These are phyloP conservation scores for Actinernus sp. DNA, from an alignment of 92 coral and sea anemone genomes.

Conservation along the genomic window DNA sequence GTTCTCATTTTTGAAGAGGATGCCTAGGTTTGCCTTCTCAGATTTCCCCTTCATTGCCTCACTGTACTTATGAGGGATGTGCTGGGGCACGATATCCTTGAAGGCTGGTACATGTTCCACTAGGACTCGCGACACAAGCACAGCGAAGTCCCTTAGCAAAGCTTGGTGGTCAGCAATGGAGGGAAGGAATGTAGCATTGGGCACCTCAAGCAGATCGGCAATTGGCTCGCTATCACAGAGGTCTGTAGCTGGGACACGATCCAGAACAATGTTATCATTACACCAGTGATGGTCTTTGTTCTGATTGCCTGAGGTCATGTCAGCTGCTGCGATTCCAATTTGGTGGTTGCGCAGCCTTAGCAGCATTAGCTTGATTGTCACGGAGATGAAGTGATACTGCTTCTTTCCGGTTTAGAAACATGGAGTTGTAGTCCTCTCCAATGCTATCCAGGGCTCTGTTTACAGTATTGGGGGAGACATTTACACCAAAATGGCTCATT, in stretches of 20 bases:
- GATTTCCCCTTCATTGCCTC: conserved; percentile 29
- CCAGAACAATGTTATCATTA: conserved; percentile 39
- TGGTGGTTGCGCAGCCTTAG: conserved; percentile 47
- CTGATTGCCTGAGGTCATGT: conserved; percentile 71
- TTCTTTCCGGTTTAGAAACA: conserved; percentile 8
- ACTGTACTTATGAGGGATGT: conserved; percentile 49
- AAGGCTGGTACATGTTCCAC: conserved; percentile 37
- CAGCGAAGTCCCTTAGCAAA: conserved; percentile 19
- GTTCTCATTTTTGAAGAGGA: conserved; percentile 69
- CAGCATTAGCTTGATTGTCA: background rate
- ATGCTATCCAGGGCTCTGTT: conserved; percentile 52
- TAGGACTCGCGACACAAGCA: conserved; percentile 53
- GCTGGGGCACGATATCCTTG: conserved; percentile 55
- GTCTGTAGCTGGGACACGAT: conserved; percentile 38
- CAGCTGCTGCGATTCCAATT: conserved; percentile 38
- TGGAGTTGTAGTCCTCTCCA: conserved; percentile 23
- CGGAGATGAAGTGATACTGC: background rate
- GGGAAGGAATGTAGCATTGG: conserved; percentile 47
- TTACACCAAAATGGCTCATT: conserved; percentile 40
- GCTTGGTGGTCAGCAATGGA: conserved; percentile 38
- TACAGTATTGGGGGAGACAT: conserved; percentile 61
- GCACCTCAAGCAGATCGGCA: conserved; percentile 41
- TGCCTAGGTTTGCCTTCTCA: conserved; percentile 57
- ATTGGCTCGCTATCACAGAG: conserved; percentile 41
- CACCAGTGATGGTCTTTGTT: conserved; percentile 65